Percentiles rank a stretch among this genome's conserved stretches.
Evolutionary conservation across 2,797 vertebrate genomes (phyloP).

Genomic region (Poecilia wingei): DNA sequence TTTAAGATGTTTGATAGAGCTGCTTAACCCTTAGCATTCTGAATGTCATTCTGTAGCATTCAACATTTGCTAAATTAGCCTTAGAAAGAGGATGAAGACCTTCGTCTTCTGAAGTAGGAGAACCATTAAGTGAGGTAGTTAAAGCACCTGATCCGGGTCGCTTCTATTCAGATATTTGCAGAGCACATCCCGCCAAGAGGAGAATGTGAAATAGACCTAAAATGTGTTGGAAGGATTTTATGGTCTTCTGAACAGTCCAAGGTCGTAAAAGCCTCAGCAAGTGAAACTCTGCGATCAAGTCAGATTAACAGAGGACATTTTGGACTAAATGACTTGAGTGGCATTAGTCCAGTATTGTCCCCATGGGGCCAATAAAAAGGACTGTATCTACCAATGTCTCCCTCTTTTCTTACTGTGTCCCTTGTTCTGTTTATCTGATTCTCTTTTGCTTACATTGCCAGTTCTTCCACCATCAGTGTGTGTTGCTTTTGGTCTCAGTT

Average conservation of each 20-base stretch:
- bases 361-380: slow-evolving; percentile 43
- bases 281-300: slow-evolving; percentile 27
- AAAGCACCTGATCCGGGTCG: background rate
- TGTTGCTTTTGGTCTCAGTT: slow-evolving; percentile 24
- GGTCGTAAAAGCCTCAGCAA: slow-evolving; percentile 18
- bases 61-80: background rate
- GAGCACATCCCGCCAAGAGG: background rate
- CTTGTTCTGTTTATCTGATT: slow-evolving; percentile 60
- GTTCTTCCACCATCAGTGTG: slow-evolving; percentile 59
- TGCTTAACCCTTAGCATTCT: background rate
- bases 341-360: slow-evolving; percentile 46
- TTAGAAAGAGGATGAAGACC: background rate
- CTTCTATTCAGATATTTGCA: background rate
- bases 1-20: slow-evolving; percentile 2
- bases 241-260: slow-evolving; percentile 32
- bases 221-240: background rate
- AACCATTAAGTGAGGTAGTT: background rate
- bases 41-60: background rate
- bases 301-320: slow-evolving; percentile 45
- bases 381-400: slow-evolving; percentile 40
- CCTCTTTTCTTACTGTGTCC: slow-evolving; percentile 24
- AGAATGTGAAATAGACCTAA: background rate
- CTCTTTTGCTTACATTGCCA: slow-evolving; percentile 35
- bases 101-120: background rate
- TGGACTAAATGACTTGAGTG: slow-evolving; percentile 38